Conservation (phyloP, 2,888 invertebrate genomes). For the Buathra laborator region DNA sequence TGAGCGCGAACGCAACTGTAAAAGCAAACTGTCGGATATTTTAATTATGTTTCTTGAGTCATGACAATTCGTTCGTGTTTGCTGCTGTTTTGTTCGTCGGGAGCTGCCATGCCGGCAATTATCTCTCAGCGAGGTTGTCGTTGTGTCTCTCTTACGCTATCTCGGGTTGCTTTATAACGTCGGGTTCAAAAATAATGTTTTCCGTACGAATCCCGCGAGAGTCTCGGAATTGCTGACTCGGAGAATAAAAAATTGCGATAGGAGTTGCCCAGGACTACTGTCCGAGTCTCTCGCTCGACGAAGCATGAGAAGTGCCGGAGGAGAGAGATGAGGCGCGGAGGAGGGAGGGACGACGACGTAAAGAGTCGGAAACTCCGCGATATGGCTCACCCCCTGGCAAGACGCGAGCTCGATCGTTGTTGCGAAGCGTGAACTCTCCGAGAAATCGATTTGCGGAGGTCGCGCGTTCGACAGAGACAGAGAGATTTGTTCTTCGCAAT, state of each 20-base stretch:
- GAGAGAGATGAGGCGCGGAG: slow-evolving; percentile 16
- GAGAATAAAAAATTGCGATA: slow-evolving; percentile 41
- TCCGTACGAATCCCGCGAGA: slow-evolving; percentile 6
- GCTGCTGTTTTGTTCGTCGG: background rate
- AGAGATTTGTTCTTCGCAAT: slow-evolving; percentile 44
- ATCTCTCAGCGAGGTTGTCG: background rate
- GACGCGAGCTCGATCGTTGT: slow-evolving; percentile 32
- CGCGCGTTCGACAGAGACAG: slow-evolving; percentile 23
- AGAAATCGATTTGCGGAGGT: slow-evolving; percentile 63
- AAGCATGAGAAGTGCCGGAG: slow-evolving; percentile 69
- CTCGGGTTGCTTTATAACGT: background rate
- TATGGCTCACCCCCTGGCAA: slow-evolving; percentile 57
- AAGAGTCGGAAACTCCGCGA: background rate
- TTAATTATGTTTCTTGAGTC: slow-evolving; percentile 36
- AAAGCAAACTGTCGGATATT: slow-evolving; percentile 21
- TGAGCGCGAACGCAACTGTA: slow-evolving; percentile 1
- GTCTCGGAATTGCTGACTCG: slow-evolving; percentile 14
- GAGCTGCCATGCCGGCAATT: slow-evolving; percentile 6
- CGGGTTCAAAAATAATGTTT: slow-evolving; percentile 19
- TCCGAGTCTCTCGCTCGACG: slow-evolving; percentile 70
- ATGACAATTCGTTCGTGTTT: slow-evolving; percentile 6
- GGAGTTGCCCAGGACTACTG: slow-evolving; percentile 33
- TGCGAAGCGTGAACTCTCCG: slow-evolving; percentile 41
- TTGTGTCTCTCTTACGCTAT: background rate
- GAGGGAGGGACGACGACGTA: background rate